Percentiles rank a stretch among this genome's conserved stretches.
Conservation (phyloP, 2,113 vertebrate genomes). For the Scomber scombrus region DNA sequence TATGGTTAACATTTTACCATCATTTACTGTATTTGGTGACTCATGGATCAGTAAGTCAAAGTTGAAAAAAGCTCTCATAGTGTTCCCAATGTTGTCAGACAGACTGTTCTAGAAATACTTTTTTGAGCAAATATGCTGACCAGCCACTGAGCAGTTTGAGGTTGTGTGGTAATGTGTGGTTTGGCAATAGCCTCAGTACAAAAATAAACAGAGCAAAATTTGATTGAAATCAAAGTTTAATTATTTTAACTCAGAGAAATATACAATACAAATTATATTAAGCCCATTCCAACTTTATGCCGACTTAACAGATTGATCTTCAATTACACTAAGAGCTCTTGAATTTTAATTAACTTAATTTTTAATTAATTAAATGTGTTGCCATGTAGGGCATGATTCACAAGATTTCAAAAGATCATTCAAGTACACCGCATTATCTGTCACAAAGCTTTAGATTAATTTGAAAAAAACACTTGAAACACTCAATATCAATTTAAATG, state of each 20-base stretch:
- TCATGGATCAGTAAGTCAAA: too few relatives aligned
- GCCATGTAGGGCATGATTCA: conserved; percentile 2
- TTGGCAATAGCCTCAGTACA: neutral
- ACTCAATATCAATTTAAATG: neutral
- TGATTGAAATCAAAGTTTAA: conserved; percentile 35
- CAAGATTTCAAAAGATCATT: neutral
- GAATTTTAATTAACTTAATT: conserved; percentile 10
- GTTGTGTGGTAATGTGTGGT: neutral
- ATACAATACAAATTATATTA: conserved; percentile 9
- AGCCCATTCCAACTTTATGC: neutral
- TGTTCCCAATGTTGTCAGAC: neutral
- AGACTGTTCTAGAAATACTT: neutral
- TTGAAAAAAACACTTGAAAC: neutral
- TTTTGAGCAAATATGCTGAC: neutral
- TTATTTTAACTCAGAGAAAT: conserved; percentile 22
- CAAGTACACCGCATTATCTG: neutral
- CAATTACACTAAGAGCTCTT: neutral
- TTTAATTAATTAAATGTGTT: conserved; percentile 8
- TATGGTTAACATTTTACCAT: conserved; percentile 28
- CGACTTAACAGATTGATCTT: neutral
- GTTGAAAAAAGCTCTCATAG: too few relatives aligned
- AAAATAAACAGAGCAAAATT: conserved; percentile 3
- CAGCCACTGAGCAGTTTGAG: neutral
- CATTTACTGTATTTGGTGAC: neutral
- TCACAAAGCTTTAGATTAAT: neutral